These are phyloP conservation scores for Drosophila borealis DNA, from an alignment of 2,888 invertebrate genomes.

Conservation along the genomic window DNA sequence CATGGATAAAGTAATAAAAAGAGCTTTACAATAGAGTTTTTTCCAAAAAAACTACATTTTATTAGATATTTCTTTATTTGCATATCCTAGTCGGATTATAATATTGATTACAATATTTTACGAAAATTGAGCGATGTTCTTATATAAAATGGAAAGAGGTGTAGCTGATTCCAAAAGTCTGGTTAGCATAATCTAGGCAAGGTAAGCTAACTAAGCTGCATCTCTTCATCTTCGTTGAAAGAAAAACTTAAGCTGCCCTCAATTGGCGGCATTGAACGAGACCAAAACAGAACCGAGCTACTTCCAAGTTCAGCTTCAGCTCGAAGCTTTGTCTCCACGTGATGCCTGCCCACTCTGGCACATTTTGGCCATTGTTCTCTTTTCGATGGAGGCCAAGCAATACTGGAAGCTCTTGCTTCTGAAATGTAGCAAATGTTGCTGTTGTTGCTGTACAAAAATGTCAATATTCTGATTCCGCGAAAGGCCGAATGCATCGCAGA, in stretches of 20 bases:
- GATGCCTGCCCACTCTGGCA: slow-evolving; percentile 78
- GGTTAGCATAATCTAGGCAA: neutral
- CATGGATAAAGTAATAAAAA: too few relatives aligned
- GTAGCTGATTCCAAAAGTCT: slow-evolving; percentile 28
- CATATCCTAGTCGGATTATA: too few relatives aligned
- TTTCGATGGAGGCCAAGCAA: slow-evolving; percentile 30
- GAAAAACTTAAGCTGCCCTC: slow-evolving; percentile 74
- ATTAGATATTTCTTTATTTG: too few relatives aligned
- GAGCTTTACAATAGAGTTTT: too few relatives aligned
- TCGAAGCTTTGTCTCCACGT: slow-evolving; percentile 63
- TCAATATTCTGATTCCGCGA: slow-evolving; percentile 84
- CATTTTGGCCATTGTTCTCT: slow-evolving; percentile 76
- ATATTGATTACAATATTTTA: too few relatives aligned
- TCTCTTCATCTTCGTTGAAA: slow-evolving; percentile 46
- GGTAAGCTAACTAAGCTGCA: slow-evolving; percentile 30
- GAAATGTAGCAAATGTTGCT: slow-evolving; percentile 69
- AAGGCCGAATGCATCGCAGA: slow-evolving; percentile 63
- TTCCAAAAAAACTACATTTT: too few relatives aligned
- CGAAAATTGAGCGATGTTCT: too few relatives aligned
- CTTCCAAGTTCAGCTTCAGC: slow-evolving; percentile 48
- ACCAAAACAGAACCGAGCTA: slow-evolving; percentile 49
- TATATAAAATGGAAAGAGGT: too few relatives aligned
- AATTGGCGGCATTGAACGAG: slow-evolving; percentile 82
- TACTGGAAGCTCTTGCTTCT: slow-evolving; percentile 60
- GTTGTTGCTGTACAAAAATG: slow-evolving; percentile 71